Conservation (phyloP, 2,888 invertebrate genomes). For the Trypoxylon attenuatum region DNA sequence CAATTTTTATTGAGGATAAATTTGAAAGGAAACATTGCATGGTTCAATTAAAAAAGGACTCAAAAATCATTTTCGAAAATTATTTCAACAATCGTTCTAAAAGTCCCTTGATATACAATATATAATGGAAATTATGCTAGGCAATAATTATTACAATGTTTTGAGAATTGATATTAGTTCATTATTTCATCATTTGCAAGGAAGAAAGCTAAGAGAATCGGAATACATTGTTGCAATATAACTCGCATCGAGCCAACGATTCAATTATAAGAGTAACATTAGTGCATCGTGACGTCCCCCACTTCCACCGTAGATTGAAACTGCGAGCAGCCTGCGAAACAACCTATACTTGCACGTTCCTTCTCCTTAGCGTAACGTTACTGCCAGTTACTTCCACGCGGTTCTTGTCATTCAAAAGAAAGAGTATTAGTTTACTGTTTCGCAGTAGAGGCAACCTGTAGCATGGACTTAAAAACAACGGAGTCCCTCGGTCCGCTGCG, state of each 20-base stretch:
- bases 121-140: no score
- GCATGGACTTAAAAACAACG: slow-evolving; percentile 54
- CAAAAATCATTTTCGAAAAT: neutral
- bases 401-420: slow-evolving; percentile 1
- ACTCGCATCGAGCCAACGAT: neutral
- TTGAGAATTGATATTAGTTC: no score
- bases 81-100: no score
- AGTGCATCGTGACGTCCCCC: neutral
- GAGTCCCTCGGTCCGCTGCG: slow-evolving; percentile 46
- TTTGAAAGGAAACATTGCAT: neutral
- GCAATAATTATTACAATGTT: no score
- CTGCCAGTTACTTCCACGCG: neutral
- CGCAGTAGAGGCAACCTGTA: slow-evolving; percentile 54
- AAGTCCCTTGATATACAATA: no score
- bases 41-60: neutral
- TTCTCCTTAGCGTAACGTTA: neutral
- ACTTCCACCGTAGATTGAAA: neutral
- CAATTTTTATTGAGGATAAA: neutral
- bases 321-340: neutral
- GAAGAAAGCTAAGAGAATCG: no score
- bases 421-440: slow-evolving; percentile 27
- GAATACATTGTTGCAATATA: no score
- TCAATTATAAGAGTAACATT: neutral
- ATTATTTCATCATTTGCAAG: no score
- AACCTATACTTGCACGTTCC: neutral